Base-by-base conservation (phyloP, 2,113 vertebrate genomes). In the Solenodon paradoxus region DNA sequence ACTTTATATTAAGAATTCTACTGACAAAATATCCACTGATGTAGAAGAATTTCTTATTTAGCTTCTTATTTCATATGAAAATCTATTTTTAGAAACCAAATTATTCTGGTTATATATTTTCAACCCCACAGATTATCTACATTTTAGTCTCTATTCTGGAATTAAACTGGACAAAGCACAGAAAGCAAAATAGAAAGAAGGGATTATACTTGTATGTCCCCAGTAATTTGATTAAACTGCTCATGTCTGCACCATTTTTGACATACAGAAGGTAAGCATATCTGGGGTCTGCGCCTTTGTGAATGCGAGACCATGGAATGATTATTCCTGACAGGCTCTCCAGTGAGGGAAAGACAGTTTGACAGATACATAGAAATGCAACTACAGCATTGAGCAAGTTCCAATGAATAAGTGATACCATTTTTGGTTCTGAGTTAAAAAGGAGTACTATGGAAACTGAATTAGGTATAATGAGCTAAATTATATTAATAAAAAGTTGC, bases 311-410 rank as follows among this genome's bases (percentile, higher is more conserved):
- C 53, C 74, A 74, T 49, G 84, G 95, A 90, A 71, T 98, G 97
- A 98, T 98, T 97, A 96, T 97, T 98, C 97, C 88, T 97, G 98
- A 96, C 98, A 98, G 96, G 64, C 12, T 45, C n/a, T 94, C 95
- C 97, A 97, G 93, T 1, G 22, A 97, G 72, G 81, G 93, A 92
- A 85, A 97, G 98, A 96, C 82, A 96, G 6, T 10, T 87, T 97
- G 97, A 97, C 97, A 96, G 88, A 85, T 84, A 88, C 40, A 72
- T 13, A 97, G 88, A 96, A 92, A 98, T 97, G 95, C 30, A 96
- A 82, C 97, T 82, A 91, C 69, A 77, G 59, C 86, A 92, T 24
- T 68, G 49, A 88, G 20, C n/a, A 71, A 93, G 38, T 38, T 74
- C 80, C 75, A 79, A 66, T 20, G 59, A 97, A 79, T 72, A 90